Percentiles rank a stretch among this genome's conserved stretches.
These are phyloP conservation scores for Epistrophe grossulariae DNA, from an alignment of 2,888 invertebrate species.

Conservation along the genomic window DNA sequence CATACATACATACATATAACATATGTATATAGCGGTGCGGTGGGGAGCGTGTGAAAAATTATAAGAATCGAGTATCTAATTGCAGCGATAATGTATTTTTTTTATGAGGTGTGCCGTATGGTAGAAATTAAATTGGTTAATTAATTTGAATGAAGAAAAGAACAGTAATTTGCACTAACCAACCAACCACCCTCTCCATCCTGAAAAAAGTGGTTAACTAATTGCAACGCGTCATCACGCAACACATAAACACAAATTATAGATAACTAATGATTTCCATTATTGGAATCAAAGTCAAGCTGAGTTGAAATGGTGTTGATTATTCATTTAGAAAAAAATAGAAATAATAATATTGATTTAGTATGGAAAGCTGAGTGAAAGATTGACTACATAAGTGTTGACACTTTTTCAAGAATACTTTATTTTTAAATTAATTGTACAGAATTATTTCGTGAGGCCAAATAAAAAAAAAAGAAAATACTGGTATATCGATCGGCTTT, in stretches of 20 bases:
- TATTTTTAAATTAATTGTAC: not conserved
- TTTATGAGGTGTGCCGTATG: conserved; percentile 75
- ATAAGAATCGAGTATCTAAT: conserved; percentile 69
- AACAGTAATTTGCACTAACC: conserved; percentile 54
- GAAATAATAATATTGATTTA: conserved; percentile 43
- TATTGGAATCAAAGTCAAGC: conserved; percentile 57
- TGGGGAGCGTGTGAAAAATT: conserved; percentile 74
- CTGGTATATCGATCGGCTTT: too few species aligned
- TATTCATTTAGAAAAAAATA: conserved; percentile 14
- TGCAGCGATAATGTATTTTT: conserved; percentile 72
- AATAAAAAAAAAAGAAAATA: too few species aligned
- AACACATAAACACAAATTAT: conserved; percentile 18
- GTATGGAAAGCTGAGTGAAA: conserved; percentile 35
- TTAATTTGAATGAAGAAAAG: conserved; percentile 65
- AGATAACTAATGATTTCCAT: conserved; percentile 57
- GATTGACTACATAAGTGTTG: not conserved
- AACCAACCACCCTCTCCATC: too few species aligned
- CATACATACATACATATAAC: not conserved
- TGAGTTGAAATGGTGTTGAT: conserved; percentile 26
- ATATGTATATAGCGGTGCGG: not conserved
- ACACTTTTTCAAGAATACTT: not conserved
- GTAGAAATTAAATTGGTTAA: conserved; percentile 72
- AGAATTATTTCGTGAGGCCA: too few species aligned
- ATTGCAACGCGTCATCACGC: conserved; percentile 55
- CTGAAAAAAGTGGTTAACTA: conserved; percentile 5